Evolutionary conservation across 2,888 invertebrate species (phyloP), one percentile per base, ranked within the genome.

Genomic region (Achlya flavicornis): DNA sequence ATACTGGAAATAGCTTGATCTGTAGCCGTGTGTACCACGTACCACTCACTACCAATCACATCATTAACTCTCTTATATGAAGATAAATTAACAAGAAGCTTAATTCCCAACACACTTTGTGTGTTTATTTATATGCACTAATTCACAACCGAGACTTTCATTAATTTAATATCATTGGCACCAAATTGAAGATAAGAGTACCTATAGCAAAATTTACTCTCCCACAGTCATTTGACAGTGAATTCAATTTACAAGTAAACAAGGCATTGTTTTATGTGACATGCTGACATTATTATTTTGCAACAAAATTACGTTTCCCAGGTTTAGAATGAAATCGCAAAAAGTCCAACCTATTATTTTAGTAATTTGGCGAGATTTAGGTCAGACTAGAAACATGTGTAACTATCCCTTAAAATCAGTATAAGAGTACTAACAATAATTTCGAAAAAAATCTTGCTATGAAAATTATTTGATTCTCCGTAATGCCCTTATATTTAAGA

Each of bases 231-330:
- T 16, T 10, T n/a, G 53, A 58, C 35, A 58, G 12, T 58, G n/a
- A 33, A 35, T 33, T 12, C n/a, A n/a, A 33, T 33, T n/a, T 4
- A 32, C 58, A 58, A 57, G 57, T 19, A 32, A 32, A 57, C 32
- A 57, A 58, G 35, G n/a, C n/a, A 14, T 58, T 58, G 32, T 58
- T 58, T 58, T 7, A n/a, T 58, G 2, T 12, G 12, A 33, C 19
- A 58, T 58, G 33, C 26, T 41, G 19, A 53, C 61, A 61, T 61
- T 61, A 32, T 53, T 48, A 12, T 74, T 74, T 62, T 63, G 67
- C 59, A 41, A 26, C 64, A 65, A 66, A 68, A 66, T 66, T 67
- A 68, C 57, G 63, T 67, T 75, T 76, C 75, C 70, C 75, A 75
- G 74, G 71, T 69, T 71, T 48, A 66, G 67, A 53, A 66, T 60